Evolutionary conservation across 2,113 vertebrate species (phyloP).

Genomic region (Chionis minor): DNA sequence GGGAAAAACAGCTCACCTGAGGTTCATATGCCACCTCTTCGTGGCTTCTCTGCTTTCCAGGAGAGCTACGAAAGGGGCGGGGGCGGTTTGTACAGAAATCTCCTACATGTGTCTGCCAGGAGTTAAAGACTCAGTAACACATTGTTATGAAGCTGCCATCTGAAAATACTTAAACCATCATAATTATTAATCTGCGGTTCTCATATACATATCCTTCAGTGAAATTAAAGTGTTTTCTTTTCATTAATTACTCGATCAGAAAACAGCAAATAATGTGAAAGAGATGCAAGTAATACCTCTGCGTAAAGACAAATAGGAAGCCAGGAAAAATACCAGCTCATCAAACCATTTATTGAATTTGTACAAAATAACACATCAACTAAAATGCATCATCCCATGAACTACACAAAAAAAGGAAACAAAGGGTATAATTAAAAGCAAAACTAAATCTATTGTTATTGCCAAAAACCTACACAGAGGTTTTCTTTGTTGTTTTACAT

Average conservation of each 20-base stretch:
- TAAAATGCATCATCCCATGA: not conserved
- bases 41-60: not conserved
- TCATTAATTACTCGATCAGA: not conserved
- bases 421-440: slow-evolving; percentile 12
- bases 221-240: not conserved
- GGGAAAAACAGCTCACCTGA: not conserved
- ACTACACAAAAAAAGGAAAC: not conserved
- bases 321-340: not conserved
- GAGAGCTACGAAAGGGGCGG: not conserved
- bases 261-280: not conserved
- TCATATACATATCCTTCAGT: not conserved
- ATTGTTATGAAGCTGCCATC: not conserved
- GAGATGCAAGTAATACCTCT: not conserved
- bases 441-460: slow-evolving; percentile 35
- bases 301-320: not conserved
- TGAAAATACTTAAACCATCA: not conserved
- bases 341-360: not conserved
- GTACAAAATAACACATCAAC: not conserved
- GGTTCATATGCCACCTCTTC: not conserved
- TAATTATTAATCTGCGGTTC: not conserved
- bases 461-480: not conserved
- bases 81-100: not conserved
- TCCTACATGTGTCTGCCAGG: not conserved
- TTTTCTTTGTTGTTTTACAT: slow-evolving; percentile 36
- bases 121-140: not conserved